phyloP scores from a whole-genome alignment of 2,113 vertebrate species.

The Phaethon lepturus region DNA sequence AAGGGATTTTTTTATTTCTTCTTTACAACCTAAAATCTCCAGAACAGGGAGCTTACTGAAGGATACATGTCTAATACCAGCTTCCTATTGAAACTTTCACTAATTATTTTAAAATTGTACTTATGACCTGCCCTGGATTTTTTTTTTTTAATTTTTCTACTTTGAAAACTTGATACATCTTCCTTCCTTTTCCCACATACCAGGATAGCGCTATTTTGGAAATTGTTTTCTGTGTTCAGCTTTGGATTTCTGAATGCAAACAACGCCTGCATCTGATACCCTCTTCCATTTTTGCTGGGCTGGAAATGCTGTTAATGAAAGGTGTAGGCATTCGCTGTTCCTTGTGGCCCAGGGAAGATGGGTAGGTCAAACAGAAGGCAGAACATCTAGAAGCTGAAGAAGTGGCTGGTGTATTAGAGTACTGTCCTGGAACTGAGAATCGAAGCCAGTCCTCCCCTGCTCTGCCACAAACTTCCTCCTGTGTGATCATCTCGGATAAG shows the following conservation, averaged over 20 bases:
- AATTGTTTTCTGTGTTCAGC: not conserved
- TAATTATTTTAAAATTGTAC: not conserved
- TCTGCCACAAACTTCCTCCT: slow-evolving; percentile 51
- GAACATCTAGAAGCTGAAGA: not conserved
- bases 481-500: not conserved
- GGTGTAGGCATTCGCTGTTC: not conserved
- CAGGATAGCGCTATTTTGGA: slow-evolving; percentile 9
- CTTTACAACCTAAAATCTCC: not conserved
- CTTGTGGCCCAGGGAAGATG: not conserved
- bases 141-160: not conserved
- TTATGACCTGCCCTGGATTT: not conserved
- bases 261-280: not conserved
- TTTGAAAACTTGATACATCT: not conserved
- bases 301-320: not conserved
- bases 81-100: slow-evolving; percentile 16
- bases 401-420: not conserved
- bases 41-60: not conserved
- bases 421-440: not conserved
- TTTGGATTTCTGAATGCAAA: not conserved
- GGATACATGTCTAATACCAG: not conserved
- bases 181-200: slow-evolving; percentile 2
- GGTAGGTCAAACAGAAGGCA: not conserved
- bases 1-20: not conserved
- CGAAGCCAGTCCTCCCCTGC: not conserved
- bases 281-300: not conserved